These are phyloP conservation scores for Rhinophrynus dorsalis DNA, from an alignment of 2,797 vertebrate species.

Conservation along the genomic window DNA sequence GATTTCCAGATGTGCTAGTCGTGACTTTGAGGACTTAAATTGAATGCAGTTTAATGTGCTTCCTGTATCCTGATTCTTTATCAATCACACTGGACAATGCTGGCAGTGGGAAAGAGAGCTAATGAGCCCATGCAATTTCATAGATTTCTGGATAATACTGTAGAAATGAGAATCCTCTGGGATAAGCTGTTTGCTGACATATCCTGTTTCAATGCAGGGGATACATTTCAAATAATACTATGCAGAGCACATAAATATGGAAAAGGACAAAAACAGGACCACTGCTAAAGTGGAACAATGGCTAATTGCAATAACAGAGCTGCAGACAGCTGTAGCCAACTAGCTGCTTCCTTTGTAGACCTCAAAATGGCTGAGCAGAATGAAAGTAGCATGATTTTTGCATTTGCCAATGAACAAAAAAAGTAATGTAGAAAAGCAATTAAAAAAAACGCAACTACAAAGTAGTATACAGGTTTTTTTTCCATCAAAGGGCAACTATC, in stretches of 20 bases:
- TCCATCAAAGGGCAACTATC: too few relatives aligned
- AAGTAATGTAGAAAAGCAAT: neutral
- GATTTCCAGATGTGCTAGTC: slow-evolving; percentile 40
- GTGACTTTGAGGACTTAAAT: slow-evolving; percentile 29
- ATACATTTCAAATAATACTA: slow-evolving; percentile 5
- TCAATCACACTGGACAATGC: slow-evolving; percentile 40
- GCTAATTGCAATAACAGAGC: slow-evolving; percentile 19
- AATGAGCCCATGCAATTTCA: slow-evolving; percentile 27
- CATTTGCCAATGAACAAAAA: neutral
- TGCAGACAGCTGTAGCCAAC: neutral
- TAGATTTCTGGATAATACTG: slow-evolving; percentile 35
- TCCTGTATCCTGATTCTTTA: slow-evolving; percentile 43
- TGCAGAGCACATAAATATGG: slow-evolving; percentile 9
- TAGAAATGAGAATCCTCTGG: slow-evolving; percentile 33
- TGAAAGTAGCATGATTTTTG: too few relatives aligned
- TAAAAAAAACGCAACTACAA: neutral
- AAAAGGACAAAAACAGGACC: slow-evolving; percentile 6
- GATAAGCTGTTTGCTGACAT: slow-evolving; percentile 10
- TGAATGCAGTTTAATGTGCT: slow-evolving; percentile 34
- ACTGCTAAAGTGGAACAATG: neutral
- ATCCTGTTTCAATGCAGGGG: slow-evolving; percentile 32
- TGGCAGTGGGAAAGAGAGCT: slow-evolving; percentile 22
- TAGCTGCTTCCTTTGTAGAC: neutral
- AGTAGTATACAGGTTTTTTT: neutral
- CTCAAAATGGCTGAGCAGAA: slow-evolving; percentile 7